Conservation (phyloP, 2,113 vertebrate genomes). For the Nesoenas mayeri region DNA sequence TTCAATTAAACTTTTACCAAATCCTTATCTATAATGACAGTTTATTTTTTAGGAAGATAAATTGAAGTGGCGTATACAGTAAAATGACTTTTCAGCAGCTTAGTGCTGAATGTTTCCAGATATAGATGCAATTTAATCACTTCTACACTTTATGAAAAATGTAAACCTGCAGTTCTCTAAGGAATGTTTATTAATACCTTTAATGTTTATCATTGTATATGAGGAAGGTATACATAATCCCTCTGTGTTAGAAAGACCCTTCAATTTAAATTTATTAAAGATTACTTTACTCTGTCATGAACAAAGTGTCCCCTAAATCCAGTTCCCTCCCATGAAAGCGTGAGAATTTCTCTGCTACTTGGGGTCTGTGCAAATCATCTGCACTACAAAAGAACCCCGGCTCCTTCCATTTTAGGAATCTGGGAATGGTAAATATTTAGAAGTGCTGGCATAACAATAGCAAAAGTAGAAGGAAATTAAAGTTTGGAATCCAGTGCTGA, state of each 20-base stretch:
- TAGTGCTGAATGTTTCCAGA: not conserved
- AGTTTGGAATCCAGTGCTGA: conserved; percentile 67
- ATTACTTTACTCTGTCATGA: conserved; percentile 56
- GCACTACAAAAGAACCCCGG: conserved; percentile 74
- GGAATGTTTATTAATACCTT: conserved; percentile 16
- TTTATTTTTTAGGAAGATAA: not conserved
- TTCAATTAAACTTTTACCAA: not conserved
- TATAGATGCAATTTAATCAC: not conserved
- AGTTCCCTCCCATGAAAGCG: conserved; percentile 61
- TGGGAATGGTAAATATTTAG: conserved; percentile 93
- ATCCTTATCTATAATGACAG: not conserved
- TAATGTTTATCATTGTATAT: not conserved
- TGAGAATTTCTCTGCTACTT: conserved; percentile 73
- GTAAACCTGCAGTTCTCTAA: not conserved
- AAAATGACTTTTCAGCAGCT: not conserved
- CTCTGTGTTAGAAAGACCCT: conserved; percentile 30
- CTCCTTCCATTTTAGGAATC: conserved; percentile 80
- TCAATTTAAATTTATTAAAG: conserved; percentile 52
- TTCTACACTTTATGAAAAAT: not conserved
- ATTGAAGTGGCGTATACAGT: not conserved
- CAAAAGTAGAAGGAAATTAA: conserved; percentile 74
- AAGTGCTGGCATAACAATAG: conserved; percentile 80
- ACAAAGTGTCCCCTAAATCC: conserved; percentile 53
- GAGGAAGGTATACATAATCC: conserved; percentile 24
- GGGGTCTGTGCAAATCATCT: conserved; percentile 61